Evolutionary conservation across 2,888 invertebrate species (phyloP), one percentile per base, ranked within the genome.

Genomic region (Petrolisthes manimaculis): DNA sequence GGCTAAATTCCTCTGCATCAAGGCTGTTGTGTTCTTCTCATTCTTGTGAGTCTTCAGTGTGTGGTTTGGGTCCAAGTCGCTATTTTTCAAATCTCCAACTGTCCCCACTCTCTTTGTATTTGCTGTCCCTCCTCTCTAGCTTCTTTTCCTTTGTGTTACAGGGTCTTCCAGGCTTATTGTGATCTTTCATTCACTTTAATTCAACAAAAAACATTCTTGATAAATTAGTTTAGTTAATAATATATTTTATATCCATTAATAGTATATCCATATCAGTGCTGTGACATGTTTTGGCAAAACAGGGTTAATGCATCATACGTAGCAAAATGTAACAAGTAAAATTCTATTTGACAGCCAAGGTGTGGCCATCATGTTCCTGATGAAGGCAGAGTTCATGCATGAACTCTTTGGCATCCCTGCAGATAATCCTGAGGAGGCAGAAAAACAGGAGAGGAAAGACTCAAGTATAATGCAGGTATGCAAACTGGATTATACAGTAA

Each of bases 21-120:
- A 99, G 94, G 97, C 98, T 91, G 98, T 99, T 86, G 98, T 99
- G 53, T 99, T 99, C 94, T 97, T 98, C 93, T 98, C 98, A 80
- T 99, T 99, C 94, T 98, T 98, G 98, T 98, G 95, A 96, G 97
- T 95, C 90, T 78, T 75, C 61, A 67, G 37, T 2, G 37, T 37
- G 37, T 37, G 37, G 37, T 37, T 37, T 2, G 67, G 21, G n/a
- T 56, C 78, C 14, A 69, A 24, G 3, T 54, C 55, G 21, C 54
- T 51, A 4, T 74, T 37, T 37, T 71, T 81, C 37, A 37, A 37
- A 1, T 37, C 37, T 37, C 37, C 37, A n/a, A 55, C n/a, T 54
- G 3, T 18, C 53, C 3, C 53, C n/a, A 55, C 8, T 55, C 3
- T 79, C 5, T 79, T 55, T 75, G 18, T 79, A 51, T 4, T 4